Evolutionary conservation across 2,888 invertebrate species (phyloP).

Genomic region (Oligia fasciuncula): DNA sequence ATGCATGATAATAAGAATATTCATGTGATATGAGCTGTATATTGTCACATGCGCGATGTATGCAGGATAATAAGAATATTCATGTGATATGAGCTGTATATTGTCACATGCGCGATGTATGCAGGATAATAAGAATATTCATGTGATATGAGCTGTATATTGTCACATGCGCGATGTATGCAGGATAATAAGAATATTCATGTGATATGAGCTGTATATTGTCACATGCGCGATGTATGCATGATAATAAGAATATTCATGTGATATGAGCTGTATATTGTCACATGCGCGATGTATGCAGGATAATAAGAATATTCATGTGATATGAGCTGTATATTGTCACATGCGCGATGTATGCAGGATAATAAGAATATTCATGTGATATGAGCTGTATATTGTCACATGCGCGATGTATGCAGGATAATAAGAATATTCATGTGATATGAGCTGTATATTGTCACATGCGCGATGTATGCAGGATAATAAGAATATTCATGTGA

Average conservation of each 20-base stretch:
- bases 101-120: not conserved
- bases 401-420: not conserved
- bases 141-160: not conserved
- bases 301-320: not conserved
- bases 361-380: not conserved
- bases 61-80: not conserved
- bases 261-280: not conserved
- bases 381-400: not conserved
- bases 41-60: not conserved
- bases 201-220: not conserved
- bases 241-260: not conserved
- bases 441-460: not conserved
- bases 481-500: not conserved
- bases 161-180: not conserved
- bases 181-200: not conserved
- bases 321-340: not conserved
- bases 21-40: not conserved
- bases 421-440: not conserved
- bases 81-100: not conserved
- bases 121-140: not conserved
- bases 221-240: not conserved
- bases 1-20: not conserved
- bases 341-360: not conserved
- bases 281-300: not conserved
- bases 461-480: not conserved